Conservation (phyloP, 2,888 invertebrate genomes). For the Cryptocheilus praepositus region DNA sequence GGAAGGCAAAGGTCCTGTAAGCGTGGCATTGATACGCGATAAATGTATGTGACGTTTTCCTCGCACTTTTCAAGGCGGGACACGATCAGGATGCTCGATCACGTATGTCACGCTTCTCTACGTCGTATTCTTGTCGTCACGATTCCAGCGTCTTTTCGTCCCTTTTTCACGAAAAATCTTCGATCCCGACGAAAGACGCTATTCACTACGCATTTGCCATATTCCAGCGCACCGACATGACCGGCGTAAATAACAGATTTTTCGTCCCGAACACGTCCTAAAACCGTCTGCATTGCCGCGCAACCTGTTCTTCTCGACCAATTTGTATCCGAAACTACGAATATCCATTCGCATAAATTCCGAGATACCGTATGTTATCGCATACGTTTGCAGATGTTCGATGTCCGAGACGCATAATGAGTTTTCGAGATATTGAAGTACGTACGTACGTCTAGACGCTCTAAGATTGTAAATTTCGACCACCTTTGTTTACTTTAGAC, state of each 20-base stretch:
- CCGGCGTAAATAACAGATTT: constrained; percentile 24
- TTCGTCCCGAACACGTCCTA: constrained; percentile 14
- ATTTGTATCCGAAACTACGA: too few species aligned
- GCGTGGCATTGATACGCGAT: constrained; percentile 9
- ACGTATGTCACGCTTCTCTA: constrained; percentile 34
- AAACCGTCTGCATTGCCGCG: too few species aligned
- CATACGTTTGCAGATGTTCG: too few species aligned
- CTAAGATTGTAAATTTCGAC: too few species aligned
- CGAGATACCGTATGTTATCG: too few species aligned
- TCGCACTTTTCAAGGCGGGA: constrained; percentile 19
- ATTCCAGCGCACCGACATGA: constrained; percentile 9
- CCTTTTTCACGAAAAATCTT: constrained; percentile 20
- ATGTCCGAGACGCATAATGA: too few species aligned
- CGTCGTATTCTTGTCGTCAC: constrained; percentile 29
- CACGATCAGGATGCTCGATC: constrained; percentile 39
- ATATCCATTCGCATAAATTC: too few species aligned
- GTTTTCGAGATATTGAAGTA: too few species aligned
- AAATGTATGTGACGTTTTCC: constrained; percentile 21
- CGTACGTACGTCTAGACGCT: too few species aligned
- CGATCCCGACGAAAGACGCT: constrained; percentile 18
- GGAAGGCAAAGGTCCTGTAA: not conserved
- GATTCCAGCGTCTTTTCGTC: constrained; percentile 21
- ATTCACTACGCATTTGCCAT: constrained; percentile 12
- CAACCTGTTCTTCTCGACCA: too few species aligned
- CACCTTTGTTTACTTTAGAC: too few species aligned